phyloP scores from a whole-genome alignment of 2,113 vertebrate species.

The Periophthalmus modestus region DNA sequence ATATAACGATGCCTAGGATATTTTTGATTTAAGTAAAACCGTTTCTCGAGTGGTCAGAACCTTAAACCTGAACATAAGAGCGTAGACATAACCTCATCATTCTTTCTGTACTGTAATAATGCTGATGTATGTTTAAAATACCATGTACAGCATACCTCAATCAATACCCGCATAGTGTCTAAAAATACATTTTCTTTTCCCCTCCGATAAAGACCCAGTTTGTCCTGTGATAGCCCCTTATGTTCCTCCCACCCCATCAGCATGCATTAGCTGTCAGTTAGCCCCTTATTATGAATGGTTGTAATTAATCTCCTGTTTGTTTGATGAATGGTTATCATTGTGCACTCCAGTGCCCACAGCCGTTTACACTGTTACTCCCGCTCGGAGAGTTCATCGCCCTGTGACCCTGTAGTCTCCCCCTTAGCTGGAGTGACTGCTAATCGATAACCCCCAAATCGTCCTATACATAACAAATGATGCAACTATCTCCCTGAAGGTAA shows the following conservation, averaged over 20 bases:
- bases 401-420: slow-evolving; percentile 22
- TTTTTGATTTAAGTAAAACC: too few species aligned
- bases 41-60: too few species aligned
- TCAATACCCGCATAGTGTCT: neutral
- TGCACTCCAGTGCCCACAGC: slow-evolving; percentile 10
- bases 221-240: neutral
- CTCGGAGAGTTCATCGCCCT: slow-evolving; percentile 32
- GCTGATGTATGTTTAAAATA: neutral
- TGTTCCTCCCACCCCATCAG: slow-evolving; percentile 22
- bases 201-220: neutral
- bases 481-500: slow-evolving; percentile 28
- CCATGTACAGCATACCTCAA: neutral
- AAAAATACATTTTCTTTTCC: neutral
- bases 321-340: slow-evolving; percentile 56
- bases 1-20: too few species aligned
- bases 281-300: slow-evolving; percentile 51
- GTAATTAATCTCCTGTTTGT: slow-evolving; percentile 48
- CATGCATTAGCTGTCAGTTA: slow-evolving; percentile 50
- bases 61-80: too few species aligned
- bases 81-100: too few species aligned
- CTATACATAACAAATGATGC: slow-evolving; percentile 45
- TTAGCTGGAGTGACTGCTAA: slow-evolving; percentile 36
- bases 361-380: slow-evolving; percentile 36
- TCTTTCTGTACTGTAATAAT: neutral
- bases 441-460: slow-evolving; percentile 49